Evolutionary conservation across 2,113 vertebrate species (phyloP).

Genomic region (Bubo bubo): DNA sequence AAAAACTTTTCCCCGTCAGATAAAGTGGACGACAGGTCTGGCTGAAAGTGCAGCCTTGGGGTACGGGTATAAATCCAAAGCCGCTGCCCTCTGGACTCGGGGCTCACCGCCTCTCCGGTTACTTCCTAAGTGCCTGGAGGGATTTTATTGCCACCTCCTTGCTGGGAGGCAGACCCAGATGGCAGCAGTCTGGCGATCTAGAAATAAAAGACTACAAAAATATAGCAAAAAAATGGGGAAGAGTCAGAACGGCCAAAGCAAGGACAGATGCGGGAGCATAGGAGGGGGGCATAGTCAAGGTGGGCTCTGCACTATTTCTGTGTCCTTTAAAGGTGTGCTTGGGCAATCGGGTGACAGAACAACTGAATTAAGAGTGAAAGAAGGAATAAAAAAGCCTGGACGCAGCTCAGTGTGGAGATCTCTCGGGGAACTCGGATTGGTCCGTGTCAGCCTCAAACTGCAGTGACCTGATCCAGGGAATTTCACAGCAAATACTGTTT

Average conservation of each 20-base stretch:
- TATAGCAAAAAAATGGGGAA: neutral
- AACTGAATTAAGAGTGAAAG: neutral
- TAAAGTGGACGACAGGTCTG: neutral
- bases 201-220: neutral
- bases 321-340: neutral
- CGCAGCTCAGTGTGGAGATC: neutral
- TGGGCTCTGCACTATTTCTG: neutral
- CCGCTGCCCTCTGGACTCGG: neutral
- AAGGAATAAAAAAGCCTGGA: neutral
- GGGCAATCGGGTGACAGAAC: neutral
- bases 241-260: neutral
- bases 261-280: neutral
- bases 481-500: neutral
- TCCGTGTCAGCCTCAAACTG: neutral
- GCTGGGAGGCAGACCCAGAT: neutral
- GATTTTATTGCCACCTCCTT: neutral
- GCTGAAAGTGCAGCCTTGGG: neutral
- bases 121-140: neutral
- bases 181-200: neutral
- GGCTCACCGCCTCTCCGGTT: neutral
- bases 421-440: accelerated
- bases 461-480: neutral
- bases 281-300: neutral
- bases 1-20: neutral
- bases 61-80: neutral